Conservation (phyloP, 2,797 vertebrate genomes). For the Rhinogobio ventralis region DNA sequence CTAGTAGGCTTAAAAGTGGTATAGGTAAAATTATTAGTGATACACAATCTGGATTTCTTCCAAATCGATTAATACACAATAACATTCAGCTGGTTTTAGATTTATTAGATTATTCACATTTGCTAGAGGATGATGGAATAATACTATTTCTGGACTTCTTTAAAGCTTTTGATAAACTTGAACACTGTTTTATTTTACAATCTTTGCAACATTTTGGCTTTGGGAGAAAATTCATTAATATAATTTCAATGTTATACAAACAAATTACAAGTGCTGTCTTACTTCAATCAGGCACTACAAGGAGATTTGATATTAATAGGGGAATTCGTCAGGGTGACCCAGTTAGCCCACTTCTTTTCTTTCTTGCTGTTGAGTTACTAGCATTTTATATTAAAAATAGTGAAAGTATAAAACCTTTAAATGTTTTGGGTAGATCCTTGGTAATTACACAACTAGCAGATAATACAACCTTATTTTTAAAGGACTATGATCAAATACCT, state of each 20-base stretch:
- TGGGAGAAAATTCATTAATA: background rate
- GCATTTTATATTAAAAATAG: background rate
- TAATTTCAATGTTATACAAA: background rate
- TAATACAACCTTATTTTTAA: no score
- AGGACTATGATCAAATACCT: background rate
- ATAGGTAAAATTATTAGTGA: conserved; percentile 7
- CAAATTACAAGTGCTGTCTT: background rate
- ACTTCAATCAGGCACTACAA: no score
- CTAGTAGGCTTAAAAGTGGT: background rate
- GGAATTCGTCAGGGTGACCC: background rate
- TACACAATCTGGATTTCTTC: conserved; percentile 10
- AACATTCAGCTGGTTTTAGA: conserved; percentile 5
- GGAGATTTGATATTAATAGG: background rate
- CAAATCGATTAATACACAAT: background rate
- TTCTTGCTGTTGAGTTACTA: background rate
- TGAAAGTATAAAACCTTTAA: conserved; percentile 5
- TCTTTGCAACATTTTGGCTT: background rate
- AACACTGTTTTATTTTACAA: background rate
- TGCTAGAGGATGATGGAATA: background rate
- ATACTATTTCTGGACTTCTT: background rate
- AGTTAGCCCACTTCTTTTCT: background rate
- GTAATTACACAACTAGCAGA: background rate
- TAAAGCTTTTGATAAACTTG: conserved; percentile 2
- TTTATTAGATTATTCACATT: background rate
- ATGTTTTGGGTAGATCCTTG: background rate